phyloP scores from a whole-genome alignment of 2,888 invertebrate species.

The Metopia argyrocephala region DNA sequence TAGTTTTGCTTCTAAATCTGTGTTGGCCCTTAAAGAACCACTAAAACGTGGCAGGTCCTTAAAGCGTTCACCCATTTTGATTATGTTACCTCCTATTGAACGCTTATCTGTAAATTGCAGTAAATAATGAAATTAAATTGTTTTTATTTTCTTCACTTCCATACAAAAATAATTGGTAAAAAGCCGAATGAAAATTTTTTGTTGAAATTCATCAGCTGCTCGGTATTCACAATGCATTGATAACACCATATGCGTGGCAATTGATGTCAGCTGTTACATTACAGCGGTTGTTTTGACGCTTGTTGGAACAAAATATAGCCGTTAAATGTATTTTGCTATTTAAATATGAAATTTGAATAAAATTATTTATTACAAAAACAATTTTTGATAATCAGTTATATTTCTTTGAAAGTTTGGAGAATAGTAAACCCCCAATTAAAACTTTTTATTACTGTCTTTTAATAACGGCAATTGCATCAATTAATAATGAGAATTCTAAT shows the following conservation, averaged over 20 bases:
- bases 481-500: too few relatives aligned
- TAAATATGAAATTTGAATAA: not conserved
- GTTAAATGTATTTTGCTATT: not conserved
- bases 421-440: too few relatives aligned
- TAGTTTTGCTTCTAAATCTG: constrained; percentile 79
- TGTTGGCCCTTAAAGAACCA: constrained; percentile 83
- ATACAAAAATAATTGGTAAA: not conserved
- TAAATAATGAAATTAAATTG: not conserved
- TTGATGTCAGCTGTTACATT: not conserved
- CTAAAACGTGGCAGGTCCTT: constrained; percentile 81
- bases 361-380: too few relatives aligned
- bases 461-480: too few relatives aligned
- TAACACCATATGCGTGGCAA: constrained; percentile 27
- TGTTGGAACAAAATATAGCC: not conserved
- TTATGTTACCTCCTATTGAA: not conserved
- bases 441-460: too few relatives aligned
- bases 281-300: not conserved
- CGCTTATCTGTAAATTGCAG: not conserved
- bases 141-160: not conserved
- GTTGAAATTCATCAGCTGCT: constrained; percentile 12
- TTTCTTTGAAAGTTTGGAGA: too few relatives aligned
- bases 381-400: too few relatives aligned
- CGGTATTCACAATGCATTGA: constrained; percentile 2
- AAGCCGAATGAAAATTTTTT: constrained; percentile 2
- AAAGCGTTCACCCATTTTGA: constrained; percentile 39